phyloP scores from a whole-genome alignment of 2,113 vertebrate genomes.

The human region GRCh38 chr6:43070501-43071000 shows the following conservation, averaged over 20 bases:
- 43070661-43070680: background rate
- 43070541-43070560: background rate
- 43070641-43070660: accelerated
- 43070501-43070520: background rate
- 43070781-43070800: constrained; percentile 95
- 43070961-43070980: background rate
- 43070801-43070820: constrained; percentile 96
- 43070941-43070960: background rate
- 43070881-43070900: background rate
- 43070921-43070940: background rate
- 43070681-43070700: constrained; percentile 90
- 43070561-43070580: background rate
- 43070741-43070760: constrained; percentile 98
- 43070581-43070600: background rate
- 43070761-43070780: constrained; percentile 99
- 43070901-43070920: no score
- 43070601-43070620: accelerated
- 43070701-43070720: constrained; percentile 98
- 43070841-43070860: constrained; percentile 99
- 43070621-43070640: no score
- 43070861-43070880: constrained; percentile 88
- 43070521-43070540: background rate
- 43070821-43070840: constrained; percentile 97
- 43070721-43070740: constrained; percentile 98
- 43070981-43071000: background rate